These are phyloP conservation scores for Hermaeophaga mercurialis DNA, from an alignment of 2,888 invertebrate species.

Conservation along the genomic window DNA sequence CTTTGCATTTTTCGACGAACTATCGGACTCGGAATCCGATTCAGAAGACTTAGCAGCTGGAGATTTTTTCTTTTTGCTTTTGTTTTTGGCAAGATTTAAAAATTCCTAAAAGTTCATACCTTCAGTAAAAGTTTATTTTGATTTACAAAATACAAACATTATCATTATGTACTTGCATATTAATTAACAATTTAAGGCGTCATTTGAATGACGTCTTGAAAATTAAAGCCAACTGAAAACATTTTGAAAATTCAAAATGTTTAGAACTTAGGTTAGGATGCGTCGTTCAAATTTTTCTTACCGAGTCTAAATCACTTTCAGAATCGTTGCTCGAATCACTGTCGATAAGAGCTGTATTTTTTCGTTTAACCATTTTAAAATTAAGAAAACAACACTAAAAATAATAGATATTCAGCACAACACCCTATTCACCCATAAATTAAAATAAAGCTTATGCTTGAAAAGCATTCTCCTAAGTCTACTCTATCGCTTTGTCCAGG, in stretches of 20 bases:
- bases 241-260: constrained; percentile 18
- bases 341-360: constrained; percentile 81
- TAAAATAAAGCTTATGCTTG: no score
- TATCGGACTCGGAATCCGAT: constrained; percentile 56
- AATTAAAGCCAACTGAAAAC: constrained; percentile 5
- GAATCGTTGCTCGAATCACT: constrained; percentile 82
- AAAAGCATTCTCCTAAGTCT: no score
- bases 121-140: neutral
- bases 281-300: constrained; percentile 60
- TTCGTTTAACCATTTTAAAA: constrained; percentile 77
- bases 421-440: neutral
- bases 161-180: constrained; percentile 1
- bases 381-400: constrained; percentile 2
- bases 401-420: neutral
- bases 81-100: constrained; percentile 80
- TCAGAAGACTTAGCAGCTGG: constrained; percentile 51
- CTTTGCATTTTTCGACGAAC: constrained; percentile 41
- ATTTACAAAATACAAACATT: constrained; percentile 14
- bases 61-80: constrained; percentile 66
- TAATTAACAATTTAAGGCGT: constrained; percentile 4
- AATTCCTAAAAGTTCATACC: constrained; percentile 67
- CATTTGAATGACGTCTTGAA: constrained; percentile 21
- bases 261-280: constrained; percentile 23
- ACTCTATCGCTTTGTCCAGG: no score
- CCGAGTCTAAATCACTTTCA: constrained; percentile 82